These are phyloP conservation scores for Cacoxenus indagator DNA, from an alignment of 2,888 invertebrate genomes.

Conservation along the genomic window DNA sequence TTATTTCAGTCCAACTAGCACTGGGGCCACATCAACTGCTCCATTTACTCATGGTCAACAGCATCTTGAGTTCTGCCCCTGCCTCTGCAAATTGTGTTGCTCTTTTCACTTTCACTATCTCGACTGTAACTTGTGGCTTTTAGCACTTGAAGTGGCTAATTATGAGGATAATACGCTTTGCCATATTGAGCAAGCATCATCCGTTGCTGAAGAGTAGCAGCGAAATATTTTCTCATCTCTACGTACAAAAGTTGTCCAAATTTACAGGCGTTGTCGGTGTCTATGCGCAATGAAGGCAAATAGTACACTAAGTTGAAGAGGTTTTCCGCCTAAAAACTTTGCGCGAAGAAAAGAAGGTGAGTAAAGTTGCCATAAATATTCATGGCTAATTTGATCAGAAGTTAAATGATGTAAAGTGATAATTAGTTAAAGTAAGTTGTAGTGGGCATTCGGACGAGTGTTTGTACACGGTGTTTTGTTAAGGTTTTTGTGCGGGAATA, in stretches of 20 bases:
- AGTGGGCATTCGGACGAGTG: too few relatives aligned
- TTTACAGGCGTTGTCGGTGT: neutral
- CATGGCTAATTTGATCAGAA: conserved; percentile 20
- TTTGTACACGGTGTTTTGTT: neutral
- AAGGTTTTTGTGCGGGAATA: neutral
- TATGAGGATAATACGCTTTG: conserved; percentile 8
- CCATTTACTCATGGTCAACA: neutral
- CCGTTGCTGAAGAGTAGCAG: neutral
- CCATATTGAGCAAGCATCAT: neutral
- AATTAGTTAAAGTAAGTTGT: conserved; percentile 18
- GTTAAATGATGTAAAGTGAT: conserved; percentile 18
- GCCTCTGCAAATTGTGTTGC: neutral
- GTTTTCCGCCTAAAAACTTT: neutral
- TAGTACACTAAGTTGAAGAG: neutral
- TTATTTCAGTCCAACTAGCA: neutral
- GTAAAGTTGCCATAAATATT: conserved; percentile 18
- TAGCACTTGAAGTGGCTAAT: conserved; percentile 6
- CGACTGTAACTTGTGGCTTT: neutral
- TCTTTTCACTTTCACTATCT: neutral
- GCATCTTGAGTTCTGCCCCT: neutral
- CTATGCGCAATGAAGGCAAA: neutral
- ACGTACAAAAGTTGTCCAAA: conserved; percentile 1
- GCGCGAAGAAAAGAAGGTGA: conserved; percentile 4
- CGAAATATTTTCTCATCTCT: neutral
- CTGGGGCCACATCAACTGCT: conserved; percentile 1